These are phyloP conservation scores for Parazoanthus swiftii DNA, from an alignment of 92 coral and sea anemone genomes.

Conservation along the genomic window DNA sequence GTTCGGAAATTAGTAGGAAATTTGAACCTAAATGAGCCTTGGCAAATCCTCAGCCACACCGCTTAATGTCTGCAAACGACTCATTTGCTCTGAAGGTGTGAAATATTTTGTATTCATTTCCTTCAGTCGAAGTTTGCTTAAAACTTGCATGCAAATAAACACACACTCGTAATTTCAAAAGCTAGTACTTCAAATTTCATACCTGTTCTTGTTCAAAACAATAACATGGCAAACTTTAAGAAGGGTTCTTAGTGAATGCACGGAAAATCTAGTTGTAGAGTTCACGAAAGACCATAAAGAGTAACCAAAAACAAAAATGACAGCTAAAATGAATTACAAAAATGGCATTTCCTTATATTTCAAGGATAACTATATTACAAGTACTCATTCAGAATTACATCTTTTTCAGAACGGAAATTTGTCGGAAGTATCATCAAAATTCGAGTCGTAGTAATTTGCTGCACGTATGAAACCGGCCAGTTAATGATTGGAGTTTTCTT, in stretches of 20 bases:
- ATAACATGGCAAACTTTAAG: constrained; percentile 6
- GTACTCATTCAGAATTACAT: background rate
- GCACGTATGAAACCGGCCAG: background rate
- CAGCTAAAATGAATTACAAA: background rate
- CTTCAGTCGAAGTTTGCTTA: background rate
- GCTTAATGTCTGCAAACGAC: background rate
- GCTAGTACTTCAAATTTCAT: constrained; percentile 23
- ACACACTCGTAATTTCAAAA: constrained; percentile 19
- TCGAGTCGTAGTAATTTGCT: background rate
- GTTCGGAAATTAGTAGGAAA: constrained; percentile 39
- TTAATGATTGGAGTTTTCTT: background rate
- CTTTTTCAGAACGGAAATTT: constrained; percentile 18
- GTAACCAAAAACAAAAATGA: background rate
- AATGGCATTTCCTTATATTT: background rate
- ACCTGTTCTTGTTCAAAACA: constrained; percentile 20
- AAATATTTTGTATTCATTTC: background rate
- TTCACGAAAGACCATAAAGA: background rate
- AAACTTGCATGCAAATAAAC: constrained; percentile 29
- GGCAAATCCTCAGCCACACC: background rate
- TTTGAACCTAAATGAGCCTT: constrained; percentile 32
- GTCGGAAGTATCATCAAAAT: constrained; percentile 13
- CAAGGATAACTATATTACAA: background rate
- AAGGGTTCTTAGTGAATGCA: constrained; percentile 1
- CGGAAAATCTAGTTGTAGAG: background rate
- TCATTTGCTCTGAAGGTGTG: constrained; percentile 20